Evolutionary conservation across 2,113 vertebrate species (phyloP).

Genomic region (Poicephalus gulielmi): DNA sequence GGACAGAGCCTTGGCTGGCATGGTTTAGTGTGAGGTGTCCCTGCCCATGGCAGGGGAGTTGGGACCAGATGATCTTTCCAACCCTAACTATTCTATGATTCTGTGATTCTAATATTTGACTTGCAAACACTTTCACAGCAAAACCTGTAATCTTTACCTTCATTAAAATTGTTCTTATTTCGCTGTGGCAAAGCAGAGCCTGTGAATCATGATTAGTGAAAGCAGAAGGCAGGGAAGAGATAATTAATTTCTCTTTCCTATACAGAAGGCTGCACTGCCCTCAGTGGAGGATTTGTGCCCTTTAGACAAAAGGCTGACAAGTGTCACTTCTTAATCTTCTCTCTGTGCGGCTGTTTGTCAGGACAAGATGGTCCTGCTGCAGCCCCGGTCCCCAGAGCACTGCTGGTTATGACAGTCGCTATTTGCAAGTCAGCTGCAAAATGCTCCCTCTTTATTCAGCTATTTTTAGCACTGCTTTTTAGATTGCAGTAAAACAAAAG

Average conservation of each 20-base stretch:
- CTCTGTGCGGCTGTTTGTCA: not conserved
- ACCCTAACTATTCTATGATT: no score
- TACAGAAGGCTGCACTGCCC: not conserved
- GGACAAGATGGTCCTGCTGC: not conserved
- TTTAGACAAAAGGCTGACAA: not conserved
- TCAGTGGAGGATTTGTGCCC: not conserved
- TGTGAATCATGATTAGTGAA: not conserved
- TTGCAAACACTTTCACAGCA: not conserved
- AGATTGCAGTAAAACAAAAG: not conserved
- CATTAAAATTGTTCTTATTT: not conserved
- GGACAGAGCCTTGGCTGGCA: no score
- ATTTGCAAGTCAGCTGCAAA: constrained; percentile 35
- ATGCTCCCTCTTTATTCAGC: not conserved
- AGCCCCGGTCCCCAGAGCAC: not conserved
- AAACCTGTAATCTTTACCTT: not conserved
- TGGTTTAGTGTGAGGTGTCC: no score
- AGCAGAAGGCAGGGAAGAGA: not conserved
- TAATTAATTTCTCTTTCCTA: not conserved
- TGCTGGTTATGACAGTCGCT: constrained; percentile 9
- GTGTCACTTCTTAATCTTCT: constrained; percentile 37
- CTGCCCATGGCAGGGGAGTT: no score
- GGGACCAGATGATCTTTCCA: no score
- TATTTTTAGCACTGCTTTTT: constrained; percentile 43
- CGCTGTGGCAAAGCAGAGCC: not conserved
- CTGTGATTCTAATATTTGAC: not conserved